phyloP scores from a whole-genome alignment of 2,888 invertebrate genomes.

The Drosophila basisetae region DNA sequence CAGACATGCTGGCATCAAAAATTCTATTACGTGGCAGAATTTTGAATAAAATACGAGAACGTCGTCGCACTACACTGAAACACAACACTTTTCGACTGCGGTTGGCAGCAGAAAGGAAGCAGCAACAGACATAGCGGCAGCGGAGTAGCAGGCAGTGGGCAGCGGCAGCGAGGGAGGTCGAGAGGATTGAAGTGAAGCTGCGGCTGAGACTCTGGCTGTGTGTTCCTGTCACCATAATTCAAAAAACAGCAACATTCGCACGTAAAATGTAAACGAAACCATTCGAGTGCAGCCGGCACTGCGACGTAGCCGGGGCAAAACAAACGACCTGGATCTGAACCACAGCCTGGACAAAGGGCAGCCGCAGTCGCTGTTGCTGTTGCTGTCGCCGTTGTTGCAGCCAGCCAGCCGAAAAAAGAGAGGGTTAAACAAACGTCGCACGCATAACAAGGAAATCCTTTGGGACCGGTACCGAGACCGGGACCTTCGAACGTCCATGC shows the following conservation, averaged over 20 bases:
- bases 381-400: slow-evolving; percentile 33
- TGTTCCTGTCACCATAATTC: slow-evolving; percentile 81
- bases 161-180: background rate
- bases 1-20: slow-evolving; percentile 80
- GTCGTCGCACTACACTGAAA: slow-evolving; percentile 58
- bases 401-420: slow-evolving; percentile 37
- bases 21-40: slow-evolving; percentile 80
- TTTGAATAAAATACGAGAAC: slow-evolving; percentile 78
- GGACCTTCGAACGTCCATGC: slow-evolving; percentile 47
- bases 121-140: slow-evolving; percentile 24
- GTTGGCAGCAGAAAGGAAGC: slow-evolving; percentile 62
- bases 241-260: slow-evolving; percentile 82
- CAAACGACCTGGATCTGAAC: slow-evolving; percentile 73
- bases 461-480: slow-evolving; percentile 66
- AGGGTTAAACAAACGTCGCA: slow-evolving; percentile 79
- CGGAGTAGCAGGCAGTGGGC: slow-evolving; percentile 29
- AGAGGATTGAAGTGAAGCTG: slow-evolving; percentile 36
- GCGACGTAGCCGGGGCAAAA: slow-evolving; percentile 50
- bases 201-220: slow-evolving; percentile 46
- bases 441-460: slow-evolving; percentile 81
- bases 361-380: slow-evolving; percentile 34
- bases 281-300: slow-evolving; percentile 72
- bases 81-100: slow-evolving; percentile 79
- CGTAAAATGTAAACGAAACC: slow-evolving; percentile 81
- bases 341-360: slow-evolving; percentile 78